A percentile compares a stretch with the other conserved stretches of the same genome.
These are phyloP conservation scores for Nerophis ophidion DNA, from an alignment of 2,113 vertebrate species.

Conservation along the genomic window DNA sequence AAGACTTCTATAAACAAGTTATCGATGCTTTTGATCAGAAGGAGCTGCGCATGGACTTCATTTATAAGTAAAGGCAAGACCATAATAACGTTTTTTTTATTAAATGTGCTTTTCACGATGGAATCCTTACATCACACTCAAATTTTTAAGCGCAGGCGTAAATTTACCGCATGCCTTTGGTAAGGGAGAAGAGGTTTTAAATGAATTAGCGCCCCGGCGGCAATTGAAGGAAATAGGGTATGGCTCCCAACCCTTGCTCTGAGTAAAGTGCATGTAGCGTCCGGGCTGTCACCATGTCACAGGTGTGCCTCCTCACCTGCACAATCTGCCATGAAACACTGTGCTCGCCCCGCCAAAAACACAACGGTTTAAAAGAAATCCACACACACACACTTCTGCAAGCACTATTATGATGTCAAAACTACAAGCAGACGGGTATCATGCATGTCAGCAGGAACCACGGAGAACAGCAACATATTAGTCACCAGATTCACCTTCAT, in stretches of 20 bases:
- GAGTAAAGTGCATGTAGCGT: slow-evolving; percentile 71
- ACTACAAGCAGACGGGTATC: slow-evolving; percentile 60
- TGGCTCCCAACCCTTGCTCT: slow-evolving; percentile 63
- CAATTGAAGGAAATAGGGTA: no score
- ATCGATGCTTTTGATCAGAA: no score
- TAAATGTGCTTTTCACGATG: no score
- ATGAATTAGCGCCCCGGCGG: no score
- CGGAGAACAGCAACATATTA: slow-evolving; percentile 26
- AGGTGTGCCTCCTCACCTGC: slow-evolving; percentile 71
- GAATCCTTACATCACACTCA: no score
- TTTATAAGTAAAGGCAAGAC: no score
- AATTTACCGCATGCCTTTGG: no score
- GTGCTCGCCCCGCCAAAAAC: slow-evolving; percentile 58
- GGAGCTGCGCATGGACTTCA: no score
- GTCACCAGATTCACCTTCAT: slow-evolving; percentile 38
- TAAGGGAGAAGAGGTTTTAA: no score
- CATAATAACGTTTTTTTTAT: no score
- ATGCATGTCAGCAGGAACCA: slow-evolving; percentile 48
- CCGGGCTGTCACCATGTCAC: slow-evolving; percentile 61
- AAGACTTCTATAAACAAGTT: no score
- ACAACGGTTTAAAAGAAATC: slow-evolving; percentile 24
- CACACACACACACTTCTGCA: slow-evolving; percentile 38
- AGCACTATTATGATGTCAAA: slow-evolving; percentile 75
- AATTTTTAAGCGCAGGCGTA: no score
- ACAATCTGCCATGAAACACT: slow-evolving; percentile 71